Conservation (phyloP, 2,113 vertebrate genomes). For the Triplophysa rosa region DNA sequence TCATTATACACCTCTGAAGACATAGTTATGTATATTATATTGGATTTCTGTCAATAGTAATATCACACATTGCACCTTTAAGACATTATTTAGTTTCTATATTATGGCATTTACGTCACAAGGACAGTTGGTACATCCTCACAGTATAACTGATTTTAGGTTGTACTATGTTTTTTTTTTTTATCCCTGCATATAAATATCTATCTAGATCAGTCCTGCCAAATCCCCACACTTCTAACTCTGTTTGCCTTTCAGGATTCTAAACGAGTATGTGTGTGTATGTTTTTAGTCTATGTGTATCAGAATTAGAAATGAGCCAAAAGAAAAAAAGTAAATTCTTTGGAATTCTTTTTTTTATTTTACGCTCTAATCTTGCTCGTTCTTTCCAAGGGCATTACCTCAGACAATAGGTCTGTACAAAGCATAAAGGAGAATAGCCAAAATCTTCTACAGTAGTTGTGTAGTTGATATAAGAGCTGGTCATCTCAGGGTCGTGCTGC, state of each 20-base stretch:
- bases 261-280: background rate
- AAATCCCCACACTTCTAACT: background rate
- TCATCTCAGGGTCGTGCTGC: background rate
- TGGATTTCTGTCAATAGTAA: too few species aligned
- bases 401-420: constrained; percentile 8
- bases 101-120: too few species aligned
- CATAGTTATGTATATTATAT: too few species aligned
- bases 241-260: background rate
- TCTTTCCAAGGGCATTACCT: background rate
- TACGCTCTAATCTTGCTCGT: background rate
- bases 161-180: background rate
- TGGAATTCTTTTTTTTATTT: background rate
- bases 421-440: constrained; percentile 13
- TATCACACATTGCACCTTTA: too few species aligned
- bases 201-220: background rate
- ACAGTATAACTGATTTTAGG: too few species aligned
- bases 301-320: background rate
- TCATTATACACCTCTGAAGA: too few species aligned
- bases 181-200: background rate
- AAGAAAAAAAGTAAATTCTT: background rate
- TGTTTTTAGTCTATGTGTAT: background rate
- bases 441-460: constrained; percentile 9
- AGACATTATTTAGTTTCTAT: too few species aligned
- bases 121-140: too few species aligned
- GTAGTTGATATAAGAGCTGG: background rate